Conservation (phyloP, 2,113 vertebrate species). For the Nycticorax nycticorax region DNA sequence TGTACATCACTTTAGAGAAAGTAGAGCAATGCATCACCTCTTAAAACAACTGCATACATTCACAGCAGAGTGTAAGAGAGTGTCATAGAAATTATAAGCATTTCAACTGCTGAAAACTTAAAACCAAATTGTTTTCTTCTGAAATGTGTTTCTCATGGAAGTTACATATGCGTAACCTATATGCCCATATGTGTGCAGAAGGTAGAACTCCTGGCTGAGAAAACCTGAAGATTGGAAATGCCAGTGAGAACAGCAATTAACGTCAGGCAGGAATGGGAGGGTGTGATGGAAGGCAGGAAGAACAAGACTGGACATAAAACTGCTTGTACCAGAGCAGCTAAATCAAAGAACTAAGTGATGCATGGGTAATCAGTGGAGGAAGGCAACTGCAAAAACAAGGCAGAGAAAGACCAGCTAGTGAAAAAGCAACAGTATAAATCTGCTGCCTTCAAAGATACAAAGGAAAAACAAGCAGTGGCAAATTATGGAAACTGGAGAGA, state of each 20-base stretch:
- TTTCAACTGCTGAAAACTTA: neutral
- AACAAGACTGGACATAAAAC: neutral
- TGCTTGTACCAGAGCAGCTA: neutral
- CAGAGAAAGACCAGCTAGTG: neutral
- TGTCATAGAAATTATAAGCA: neutral
- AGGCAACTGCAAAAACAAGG: neutral
- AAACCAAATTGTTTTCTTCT: neutral
- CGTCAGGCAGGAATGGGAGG: fast-evolving
- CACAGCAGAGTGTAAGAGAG: neutral
- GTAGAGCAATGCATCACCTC: neutral
- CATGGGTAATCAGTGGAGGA: neutral
- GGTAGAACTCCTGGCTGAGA: neutral
- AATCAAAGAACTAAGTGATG: neutral
- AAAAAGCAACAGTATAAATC: neutral
- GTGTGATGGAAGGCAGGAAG: neutral
- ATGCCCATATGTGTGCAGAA: neutral
- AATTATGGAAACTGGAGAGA: neutral
- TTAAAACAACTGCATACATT: neutral
- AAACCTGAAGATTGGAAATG: neutral
- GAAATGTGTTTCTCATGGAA: neutral
- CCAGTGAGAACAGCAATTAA: neutral
- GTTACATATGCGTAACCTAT: neutral
- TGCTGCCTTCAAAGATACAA: neutral
- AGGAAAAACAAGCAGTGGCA: neutral
- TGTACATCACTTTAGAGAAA: neutral